A percentile compares a stretch with the other conserved stretches of the same genome.
These are phyloP conservation scores for Threskiornis aethiopicus DNA, from an alignment of 2,797 vertebrate species.

Conservation along the genomic window DNA sequence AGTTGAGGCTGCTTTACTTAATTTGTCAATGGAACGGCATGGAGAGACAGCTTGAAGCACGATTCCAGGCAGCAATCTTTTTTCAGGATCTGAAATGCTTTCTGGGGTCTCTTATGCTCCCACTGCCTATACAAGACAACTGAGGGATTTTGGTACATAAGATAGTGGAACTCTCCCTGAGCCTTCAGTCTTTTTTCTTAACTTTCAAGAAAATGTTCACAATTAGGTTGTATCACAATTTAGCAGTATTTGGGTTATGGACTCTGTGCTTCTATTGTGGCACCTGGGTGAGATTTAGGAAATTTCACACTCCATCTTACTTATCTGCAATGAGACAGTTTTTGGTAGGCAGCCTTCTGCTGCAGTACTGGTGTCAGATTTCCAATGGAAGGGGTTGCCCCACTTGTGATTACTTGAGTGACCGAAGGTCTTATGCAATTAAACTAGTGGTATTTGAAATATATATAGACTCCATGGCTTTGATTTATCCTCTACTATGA, in stretches of 20 bases:
- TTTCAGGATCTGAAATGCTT: neutral
- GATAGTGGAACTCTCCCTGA: neutral
- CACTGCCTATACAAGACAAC: neutral
- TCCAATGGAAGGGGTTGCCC: neutral
- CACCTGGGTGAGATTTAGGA: neutral
- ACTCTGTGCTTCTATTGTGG: neutral
- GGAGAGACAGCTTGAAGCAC: neutral
- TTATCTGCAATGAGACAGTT: neutral
- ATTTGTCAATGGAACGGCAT: neutral
- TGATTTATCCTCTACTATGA: neutral
- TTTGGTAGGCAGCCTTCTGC: neutral
- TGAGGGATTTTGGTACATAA: neutral
- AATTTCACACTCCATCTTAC: neutral
- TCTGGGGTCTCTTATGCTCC: neutral
- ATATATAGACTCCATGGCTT: neutral
- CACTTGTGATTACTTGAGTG: neutral
- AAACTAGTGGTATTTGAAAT: neutral
- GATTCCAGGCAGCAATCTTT: neutral
- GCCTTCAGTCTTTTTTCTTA: neutral
- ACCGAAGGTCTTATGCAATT: neutral
- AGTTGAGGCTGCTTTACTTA: neutral
- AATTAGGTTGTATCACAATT: neutral
- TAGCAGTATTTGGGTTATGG: neutral
- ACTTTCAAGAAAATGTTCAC: neutral
- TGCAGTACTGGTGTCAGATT: neutral